Conservation (phyloP, 2,888 invertebrate species). For the Heliconius ethilla region DNA sequence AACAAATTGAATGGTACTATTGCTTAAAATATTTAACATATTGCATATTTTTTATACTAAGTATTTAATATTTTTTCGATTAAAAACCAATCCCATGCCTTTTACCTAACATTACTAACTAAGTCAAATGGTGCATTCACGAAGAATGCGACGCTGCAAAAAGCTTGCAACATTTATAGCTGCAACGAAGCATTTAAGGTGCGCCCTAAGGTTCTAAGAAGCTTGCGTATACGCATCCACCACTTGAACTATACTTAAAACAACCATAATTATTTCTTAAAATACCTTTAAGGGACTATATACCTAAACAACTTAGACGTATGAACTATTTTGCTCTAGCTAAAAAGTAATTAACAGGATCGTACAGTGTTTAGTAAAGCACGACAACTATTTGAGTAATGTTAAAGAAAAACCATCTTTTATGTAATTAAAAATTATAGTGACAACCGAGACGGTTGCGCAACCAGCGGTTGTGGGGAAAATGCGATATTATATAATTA, state of each 20-base stretch:
- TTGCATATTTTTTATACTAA: too few species aligned
- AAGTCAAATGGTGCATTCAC: constrained; percentile 37
- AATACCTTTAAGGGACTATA: constrained; percentile 23
- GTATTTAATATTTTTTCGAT: too few species aligned
- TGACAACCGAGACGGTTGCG: constrained; percentile 37
- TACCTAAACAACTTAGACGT: not conserved
- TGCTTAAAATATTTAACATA: too few species aligned
- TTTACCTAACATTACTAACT: constrained; percentile 5
- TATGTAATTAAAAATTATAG: constrained; percentile 49
- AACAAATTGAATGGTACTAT: too few species aligned
- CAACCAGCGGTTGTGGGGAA: constrained; percentile 45
- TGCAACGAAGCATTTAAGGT: constrained; percentile 51
- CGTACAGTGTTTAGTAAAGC: constrained; percentile 34
- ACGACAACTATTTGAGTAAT: constrained; percentile 46
- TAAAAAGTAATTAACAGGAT: not conserved
- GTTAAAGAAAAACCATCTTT: constrained; percentile 45
- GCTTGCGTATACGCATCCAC: constrained; percentile 43
- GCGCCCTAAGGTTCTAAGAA: constrained; percentile 51
- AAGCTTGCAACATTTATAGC: constrained; percentile 51
- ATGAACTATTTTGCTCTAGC: not conserved
- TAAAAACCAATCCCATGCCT: too few species aligned
- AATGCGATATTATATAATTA: constrained; percentile 39
- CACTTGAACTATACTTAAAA: constrained; percentile 17
- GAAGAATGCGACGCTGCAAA: constrained; percentile 48
- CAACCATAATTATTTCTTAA: constrained; percentile 12